Evolutionary conservation across 1,140 invertebrate genomes (phyloP).

Genomic region (Cotesia vestalis): DNA sequence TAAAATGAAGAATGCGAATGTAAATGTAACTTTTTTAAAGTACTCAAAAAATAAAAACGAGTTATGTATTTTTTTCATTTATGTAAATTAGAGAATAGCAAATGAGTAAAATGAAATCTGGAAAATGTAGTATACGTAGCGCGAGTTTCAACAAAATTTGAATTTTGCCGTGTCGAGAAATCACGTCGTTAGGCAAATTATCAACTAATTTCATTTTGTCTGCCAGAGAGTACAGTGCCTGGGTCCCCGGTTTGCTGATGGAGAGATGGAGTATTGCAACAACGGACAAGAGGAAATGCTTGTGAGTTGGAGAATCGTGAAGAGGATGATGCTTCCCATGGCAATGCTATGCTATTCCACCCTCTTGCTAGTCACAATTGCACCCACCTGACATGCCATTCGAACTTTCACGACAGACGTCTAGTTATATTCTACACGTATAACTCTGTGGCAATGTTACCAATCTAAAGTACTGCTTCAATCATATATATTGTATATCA

Average conservation of each 20-base stretch:
- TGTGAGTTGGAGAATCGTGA: constrained; percentile 17
- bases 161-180: constrained; percentile 30
- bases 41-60: background rate
- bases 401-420: constrained; percentile 27
- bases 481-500: background rate
- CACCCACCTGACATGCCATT: constrained; percentile 18
- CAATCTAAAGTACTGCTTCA: constrained; percentile 10
- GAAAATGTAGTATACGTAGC: constrained; percentile 1
- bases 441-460: background rate
- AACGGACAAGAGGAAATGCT: constrained; percentile 26
- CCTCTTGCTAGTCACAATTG: constrained; percentile 25
- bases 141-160: constrained; percentile 25
- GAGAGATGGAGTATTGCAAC: background rate
- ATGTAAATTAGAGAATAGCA: background rate
- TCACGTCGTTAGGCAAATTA: constrained; percentile 36
- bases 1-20: no score
- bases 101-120: background rate
- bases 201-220: constrained; percentile 31
- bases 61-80: constrained; percentile 1
- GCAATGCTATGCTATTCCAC: constrained; percentile 28
- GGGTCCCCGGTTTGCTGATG: no score
- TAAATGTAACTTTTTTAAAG: no score
- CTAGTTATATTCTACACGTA: background rate
- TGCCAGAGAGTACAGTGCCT: background rate
- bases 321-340: constrained; percentile 25